These are phyloP conservation scores for Zaprionus vittiger DNA, from an alignment of 1,140 invertebrate species.

Conservation along the genomic window DNA sequence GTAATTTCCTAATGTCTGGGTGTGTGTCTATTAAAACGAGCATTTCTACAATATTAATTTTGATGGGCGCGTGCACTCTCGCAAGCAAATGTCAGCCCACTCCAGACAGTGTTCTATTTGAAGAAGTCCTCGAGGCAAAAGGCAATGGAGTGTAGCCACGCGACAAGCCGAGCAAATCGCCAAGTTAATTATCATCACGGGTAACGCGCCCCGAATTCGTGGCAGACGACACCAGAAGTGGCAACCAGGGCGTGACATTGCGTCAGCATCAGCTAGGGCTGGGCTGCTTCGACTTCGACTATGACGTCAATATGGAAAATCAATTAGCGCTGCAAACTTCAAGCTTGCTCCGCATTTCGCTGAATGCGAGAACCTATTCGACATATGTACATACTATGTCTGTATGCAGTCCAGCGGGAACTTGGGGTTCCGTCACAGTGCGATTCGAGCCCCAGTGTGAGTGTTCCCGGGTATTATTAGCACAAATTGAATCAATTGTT, in stretches of 20 bases:
- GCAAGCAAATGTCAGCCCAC: not conserved
- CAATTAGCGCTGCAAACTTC: conserved; percentile 32
- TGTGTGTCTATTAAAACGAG: conserved; percentile 14
- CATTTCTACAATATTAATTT: conserved; percentile 15
- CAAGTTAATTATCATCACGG: conserved; percentile 70
- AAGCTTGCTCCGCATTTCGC: conserved; percentile 6
- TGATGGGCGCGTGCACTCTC: not conserved
- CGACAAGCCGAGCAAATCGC: conserved; percentile 58
- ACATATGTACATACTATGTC: not conserved
- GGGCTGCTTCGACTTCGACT: not conserved
- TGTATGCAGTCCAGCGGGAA: not conserved
- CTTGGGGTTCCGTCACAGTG: not conserved
- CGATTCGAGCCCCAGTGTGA: not conserved
- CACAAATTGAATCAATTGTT: conserved; percentile 79
- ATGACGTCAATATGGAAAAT: conserved; percentile 30
- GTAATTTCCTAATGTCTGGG: conserved; percentile 28
- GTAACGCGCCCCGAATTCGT: conserved; percentile 59
- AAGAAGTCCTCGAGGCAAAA: conserved; percentile 27
- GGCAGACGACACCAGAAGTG: conserved; percentile 49
- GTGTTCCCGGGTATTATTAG: conserved; percentile 51
- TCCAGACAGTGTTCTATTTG: not conserved
- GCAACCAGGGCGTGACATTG: conserved; percentile 60
- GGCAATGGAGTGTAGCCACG: conserved; percentile 71
- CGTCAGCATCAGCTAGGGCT: conserved; percentile 32
- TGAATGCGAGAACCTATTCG: not conserved